Base-by-base conservation (phyloP, 2,113 vertebrate genomes). In the Numenius arquata region DNA sequence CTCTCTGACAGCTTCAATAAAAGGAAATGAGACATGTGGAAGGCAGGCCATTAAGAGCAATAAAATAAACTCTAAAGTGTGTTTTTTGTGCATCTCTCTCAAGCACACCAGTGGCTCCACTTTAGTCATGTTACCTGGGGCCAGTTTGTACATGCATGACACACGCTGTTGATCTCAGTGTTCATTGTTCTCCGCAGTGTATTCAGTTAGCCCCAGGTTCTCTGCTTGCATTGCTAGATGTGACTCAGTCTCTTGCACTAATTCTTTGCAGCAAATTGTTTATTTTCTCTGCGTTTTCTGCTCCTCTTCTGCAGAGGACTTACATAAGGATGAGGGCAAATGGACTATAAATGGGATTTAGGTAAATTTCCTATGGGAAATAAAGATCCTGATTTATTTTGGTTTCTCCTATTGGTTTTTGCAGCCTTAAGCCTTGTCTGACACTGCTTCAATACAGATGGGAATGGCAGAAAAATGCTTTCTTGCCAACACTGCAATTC, bases 1-100 rank as follows among this genome's bases (percentile, higher is more conserved):
- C 63, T 89, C 83, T 61, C 85, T 71, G 92, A 93, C 88, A 78
- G 92, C 96, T 89, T 86, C 92, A 93, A 90, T 95, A 92, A 95
- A 96, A 86, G 84, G 90, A 88, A 90, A 85, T 53, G 80, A 93
- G 94, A 93, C 59, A 2, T 47, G 47, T 1, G 32, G 92, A 94
- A 95, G 85, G 74, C 85, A 88, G 91, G 63, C 88, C 68, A 63
- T 95, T 88, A 81, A 71, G 65, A 92, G 90, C 82, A 96, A 87
- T 93, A 92, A 95, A 97, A 83, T 75, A 75, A 95, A 95, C 78
- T 83, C 88, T 4, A 3, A 85, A 78, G 50, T 78, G 90, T 87
- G 90, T 4, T 48, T 52, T 95, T 80, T 73, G 56, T 92, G 73
- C 77, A 52, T 90, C 85, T 89, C n/a, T 89, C 41, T 70, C 34